These are phyloP conservation scores for Cylloceria caligata DNA, from an alignment of 2,888 invertebrate species.

Conservation along the genomic window DNA sequence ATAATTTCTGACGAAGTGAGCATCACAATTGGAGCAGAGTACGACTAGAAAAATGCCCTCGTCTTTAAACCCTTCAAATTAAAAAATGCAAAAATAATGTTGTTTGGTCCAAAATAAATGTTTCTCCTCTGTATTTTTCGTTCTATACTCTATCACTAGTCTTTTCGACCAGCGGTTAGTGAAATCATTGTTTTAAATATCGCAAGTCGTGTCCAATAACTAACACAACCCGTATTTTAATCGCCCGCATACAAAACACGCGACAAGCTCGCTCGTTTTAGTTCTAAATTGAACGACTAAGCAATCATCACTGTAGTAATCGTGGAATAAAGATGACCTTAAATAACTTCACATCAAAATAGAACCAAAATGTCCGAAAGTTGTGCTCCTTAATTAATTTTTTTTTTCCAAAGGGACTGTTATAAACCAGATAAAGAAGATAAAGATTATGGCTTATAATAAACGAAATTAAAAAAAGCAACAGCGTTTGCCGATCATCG, in stretches of 20 bases:
- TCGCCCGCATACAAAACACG: slow-evolving; percentile 60
- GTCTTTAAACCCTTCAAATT: background rate
- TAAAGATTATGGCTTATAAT: no score
- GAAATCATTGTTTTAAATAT: slow-evolving; percentile 32
- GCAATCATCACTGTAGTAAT: background rate
- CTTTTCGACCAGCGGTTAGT: background rate
- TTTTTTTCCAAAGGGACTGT: no score
- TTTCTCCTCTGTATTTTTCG: background rate
- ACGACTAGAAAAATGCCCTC: slow-evolving; percentile 88
- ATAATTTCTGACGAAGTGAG: slow-evolving; percentile 95
- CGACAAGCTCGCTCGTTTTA: slow-evolving; percentile 9
- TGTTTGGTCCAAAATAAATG: slow-evolving; percentile 43
- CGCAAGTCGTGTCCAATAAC: background rate
- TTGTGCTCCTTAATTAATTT: background rate
- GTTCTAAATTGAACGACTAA: slow-evolving; percentile 13
- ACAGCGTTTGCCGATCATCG: no score
- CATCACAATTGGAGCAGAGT: slow-evolving; percentile 98
- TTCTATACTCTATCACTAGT: slow-evolving; percentile 7
- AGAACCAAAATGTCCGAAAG: background rate
- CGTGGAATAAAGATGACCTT: background rate
- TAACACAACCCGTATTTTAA: slow-evolving; percentile 43
- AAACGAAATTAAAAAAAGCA: no score
- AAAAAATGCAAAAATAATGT: slow-evolving; percentile 2
- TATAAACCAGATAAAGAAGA: no score
- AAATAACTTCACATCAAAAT: background rate